Conservation (phyloP, 2,888 invertebrate genomes). For the Mythimna albipuncta region DNA sequence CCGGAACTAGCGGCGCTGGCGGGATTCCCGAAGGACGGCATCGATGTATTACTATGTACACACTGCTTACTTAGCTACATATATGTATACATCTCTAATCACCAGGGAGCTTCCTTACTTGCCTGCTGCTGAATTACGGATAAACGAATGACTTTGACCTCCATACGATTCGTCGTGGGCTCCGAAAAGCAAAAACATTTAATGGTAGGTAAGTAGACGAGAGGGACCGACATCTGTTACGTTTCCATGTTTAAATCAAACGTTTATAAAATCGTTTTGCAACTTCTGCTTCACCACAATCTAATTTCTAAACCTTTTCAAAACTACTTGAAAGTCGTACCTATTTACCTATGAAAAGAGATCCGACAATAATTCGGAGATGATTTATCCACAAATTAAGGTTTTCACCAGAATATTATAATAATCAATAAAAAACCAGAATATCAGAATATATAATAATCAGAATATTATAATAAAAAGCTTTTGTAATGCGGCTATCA, state of each 20-base stretch:
- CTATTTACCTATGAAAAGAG: background rate
- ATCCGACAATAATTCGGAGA: background rate
- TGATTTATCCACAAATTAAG: background rate
- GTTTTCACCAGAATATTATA: background rate
- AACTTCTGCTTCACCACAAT: background rate
- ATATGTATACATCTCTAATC: background rate
- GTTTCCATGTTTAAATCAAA: background rate
- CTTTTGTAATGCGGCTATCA: background rate
- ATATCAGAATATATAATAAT: conserved; percentile 5
- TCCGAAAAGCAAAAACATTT: background rate
- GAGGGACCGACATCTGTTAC: background rate
- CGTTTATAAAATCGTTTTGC: background rate
- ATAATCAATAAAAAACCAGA: background rate
- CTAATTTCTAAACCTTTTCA: background rate
- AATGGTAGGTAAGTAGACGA: background rate
- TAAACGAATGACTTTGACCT: background rate
- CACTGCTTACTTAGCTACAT: background rate
- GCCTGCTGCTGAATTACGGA: conserved; percentile 3
- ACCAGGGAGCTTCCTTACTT: background rate
- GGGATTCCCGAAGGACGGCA: background rate
- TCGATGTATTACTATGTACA: conserved; percentile 6
- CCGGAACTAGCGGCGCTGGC: conserved; percentile 2
- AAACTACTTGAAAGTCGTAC: background rate
- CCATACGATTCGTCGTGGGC: background rate
- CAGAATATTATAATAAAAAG: conserved; percentile 4